Percentiles rank a stretch among this genome's conserved stretches.
Evolutionary conservation across 2,113 vertebrate species (phyloP).

Genomic region (Corapipo altera): DNA sequence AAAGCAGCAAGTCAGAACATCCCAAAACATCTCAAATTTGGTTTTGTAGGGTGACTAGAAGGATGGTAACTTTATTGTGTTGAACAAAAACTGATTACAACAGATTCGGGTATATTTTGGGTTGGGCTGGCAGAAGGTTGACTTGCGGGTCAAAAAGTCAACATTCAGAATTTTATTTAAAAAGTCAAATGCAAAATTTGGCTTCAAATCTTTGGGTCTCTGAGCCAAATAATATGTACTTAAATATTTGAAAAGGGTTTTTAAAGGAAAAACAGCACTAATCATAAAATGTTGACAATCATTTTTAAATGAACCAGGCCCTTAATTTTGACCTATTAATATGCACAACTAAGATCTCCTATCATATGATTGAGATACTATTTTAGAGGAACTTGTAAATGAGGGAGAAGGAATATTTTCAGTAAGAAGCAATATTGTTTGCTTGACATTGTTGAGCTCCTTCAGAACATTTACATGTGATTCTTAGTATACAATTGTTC

Average conservation of each 20-base stretch:
- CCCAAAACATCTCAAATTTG: not conserved
- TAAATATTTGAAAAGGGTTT: not conserved
- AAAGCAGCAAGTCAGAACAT: not conserved
- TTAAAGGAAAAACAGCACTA: not conserved
- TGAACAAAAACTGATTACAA: not conserved
- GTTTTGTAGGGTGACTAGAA: not conserved
- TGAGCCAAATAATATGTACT: not conserved
- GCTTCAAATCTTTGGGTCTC: not conserved
- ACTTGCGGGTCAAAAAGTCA: not conserved
- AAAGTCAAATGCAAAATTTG: not conserved
- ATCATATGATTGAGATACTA: conserved; percentile 5
- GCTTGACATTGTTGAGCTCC: conserved; percentile 1
- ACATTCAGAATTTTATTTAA: not conserved
- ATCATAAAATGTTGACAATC: not conserved
- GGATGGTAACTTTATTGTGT: not conserved
- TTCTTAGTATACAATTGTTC: not conserved
- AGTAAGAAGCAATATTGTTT: not conserved
- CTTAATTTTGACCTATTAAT: conserved; percentile 62
- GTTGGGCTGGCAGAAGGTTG: not conserved
- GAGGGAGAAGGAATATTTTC: not conserved
- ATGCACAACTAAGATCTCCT: conserved; percentile 28
- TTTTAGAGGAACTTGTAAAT: conserved; percentile 57
- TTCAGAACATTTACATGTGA: not conserved
- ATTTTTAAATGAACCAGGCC: conserved; percentile 59
- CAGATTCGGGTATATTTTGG: not conserved